Evolutionary conservation across 2,113 vertebrate species (phyloP).

Genomic region (Odontophorus gujanensis): DNA sequence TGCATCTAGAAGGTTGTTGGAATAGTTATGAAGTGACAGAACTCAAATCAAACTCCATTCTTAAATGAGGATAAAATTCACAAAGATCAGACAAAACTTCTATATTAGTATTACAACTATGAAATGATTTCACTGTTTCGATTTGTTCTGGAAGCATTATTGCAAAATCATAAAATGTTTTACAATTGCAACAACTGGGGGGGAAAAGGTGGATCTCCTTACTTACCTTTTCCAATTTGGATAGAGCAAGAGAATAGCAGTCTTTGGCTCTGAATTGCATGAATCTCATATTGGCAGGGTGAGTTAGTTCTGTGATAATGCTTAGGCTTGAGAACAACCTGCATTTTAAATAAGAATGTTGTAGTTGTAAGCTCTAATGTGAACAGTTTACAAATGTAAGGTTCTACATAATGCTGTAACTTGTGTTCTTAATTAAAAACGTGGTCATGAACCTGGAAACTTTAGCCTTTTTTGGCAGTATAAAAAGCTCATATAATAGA

Average conservation of each 20-base stretch:
- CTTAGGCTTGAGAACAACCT: constrained; percentile 97
- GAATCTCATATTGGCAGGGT: constrained; percentile 97
- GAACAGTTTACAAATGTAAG: not conserved
- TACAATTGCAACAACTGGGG: not conserved
- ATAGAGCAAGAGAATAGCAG: constrained; percentile 95
- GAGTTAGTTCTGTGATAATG: constrained; percentile 97
- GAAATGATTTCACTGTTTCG: not conserved
- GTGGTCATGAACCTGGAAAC: not conserved
- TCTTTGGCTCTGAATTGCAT: constrained; percentile 99
- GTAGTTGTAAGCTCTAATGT: constrained; percentile 16
- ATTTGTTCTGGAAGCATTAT: not conserved
- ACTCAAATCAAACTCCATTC: not conserved
- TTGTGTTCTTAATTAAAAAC: not conserved
- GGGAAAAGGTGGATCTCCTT: constrained; percentile 25
- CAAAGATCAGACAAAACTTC: not conserved
- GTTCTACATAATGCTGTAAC: not conserved
- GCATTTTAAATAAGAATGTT: constrained; percentile 22
- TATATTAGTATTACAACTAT: not conserved
- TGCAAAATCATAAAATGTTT: not conserved
- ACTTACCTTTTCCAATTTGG: constrained; percentile 97
- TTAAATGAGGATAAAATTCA: not conserved
- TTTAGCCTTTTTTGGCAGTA: not conserved
- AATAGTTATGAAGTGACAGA: not conserved
- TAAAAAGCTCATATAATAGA: not conserved
- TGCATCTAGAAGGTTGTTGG: not conserved